A percentile compares a stretch with the other conserved stretches of the same genome.
Conservation (phyloP, 2,113 vertebrate species). For the Atrichornis clamosus region DNA sequence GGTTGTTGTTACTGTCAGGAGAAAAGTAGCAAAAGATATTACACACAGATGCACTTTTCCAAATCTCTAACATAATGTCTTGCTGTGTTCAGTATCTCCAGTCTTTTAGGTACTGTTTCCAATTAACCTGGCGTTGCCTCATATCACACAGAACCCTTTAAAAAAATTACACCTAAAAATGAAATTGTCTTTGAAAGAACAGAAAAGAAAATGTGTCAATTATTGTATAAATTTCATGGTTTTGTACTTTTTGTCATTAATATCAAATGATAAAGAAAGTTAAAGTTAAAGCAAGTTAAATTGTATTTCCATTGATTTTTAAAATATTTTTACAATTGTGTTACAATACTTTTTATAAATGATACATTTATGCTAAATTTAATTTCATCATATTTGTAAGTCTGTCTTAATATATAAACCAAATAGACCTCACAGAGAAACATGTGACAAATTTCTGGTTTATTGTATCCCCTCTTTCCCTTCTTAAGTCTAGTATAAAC, state of each 20-base stretch:
- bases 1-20: background rate
- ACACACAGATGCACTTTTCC: background rate
- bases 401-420: background rate
- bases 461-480: background rate
- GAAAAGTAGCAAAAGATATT: background rate
- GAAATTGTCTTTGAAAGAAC: background rate
- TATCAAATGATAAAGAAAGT: background rate
- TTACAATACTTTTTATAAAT: background rate
- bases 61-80: background rate
- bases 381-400: background rate
- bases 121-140: background rate
- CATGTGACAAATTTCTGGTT: background rate
- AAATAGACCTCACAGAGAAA: background rate
- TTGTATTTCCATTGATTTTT: background rate
- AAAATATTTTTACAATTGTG: background rate
- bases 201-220: background rate
- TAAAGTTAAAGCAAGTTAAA: background rate
- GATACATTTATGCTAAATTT: background rate
- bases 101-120: background rate
- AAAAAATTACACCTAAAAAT: background rate
- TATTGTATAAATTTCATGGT: background rate
- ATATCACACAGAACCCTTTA: background rate
- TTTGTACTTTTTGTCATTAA: background rate
- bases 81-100: background rate
- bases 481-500: background rate